These are phyloP conservation scores for Sander lucioperca DNA, from an alignment of 2,113 vertebrate genomes.

Conservation along the genomic window DNA sequence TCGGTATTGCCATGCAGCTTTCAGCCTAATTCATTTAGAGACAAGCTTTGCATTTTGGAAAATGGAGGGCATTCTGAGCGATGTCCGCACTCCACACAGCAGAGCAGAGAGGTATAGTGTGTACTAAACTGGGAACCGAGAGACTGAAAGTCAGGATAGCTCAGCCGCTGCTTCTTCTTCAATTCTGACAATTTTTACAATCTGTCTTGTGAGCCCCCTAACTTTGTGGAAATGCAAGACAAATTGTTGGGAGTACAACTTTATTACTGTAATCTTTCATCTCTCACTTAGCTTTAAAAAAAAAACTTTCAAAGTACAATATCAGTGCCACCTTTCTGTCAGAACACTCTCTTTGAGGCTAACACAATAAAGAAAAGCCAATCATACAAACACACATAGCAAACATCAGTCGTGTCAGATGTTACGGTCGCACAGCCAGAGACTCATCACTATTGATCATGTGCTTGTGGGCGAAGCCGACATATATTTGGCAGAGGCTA, in stretches of 20 bases:
- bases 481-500: conserved; percentile 72
- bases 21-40: too few relatives aligned
- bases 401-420: conserved; percentile 50
- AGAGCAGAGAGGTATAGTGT: too few relatives aligned
- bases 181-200: background rate
- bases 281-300: background rate
- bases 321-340: background rate
- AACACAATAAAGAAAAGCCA: conserved; percentile 30
- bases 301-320: conserved; percentile 6
- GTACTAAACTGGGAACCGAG: too few relatives aligned
- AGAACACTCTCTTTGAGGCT: conserved; percentile 10
- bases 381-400: conserved; percentile 29
- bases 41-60: too few relatives aligned
- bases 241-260: background rate
- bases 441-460: conserved; percentile 73
- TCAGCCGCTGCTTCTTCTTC: background rate
- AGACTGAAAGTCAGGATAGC: background rate
- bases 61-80: too few relatives aligned
- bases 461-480: conserved; percentile 19
- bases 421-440: conserved; percentile 43
- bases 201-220: background rate
- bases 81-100: too few relatives aligned
- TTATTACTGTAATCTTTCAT: background rate
- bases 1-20: too few relatives aligned
- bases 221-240: background rate